These are phyloP conservation scores for Papilio xuthus DNA, from an alignment of 1,140 invertebrate species.

Conservation along the genomic window DNA sequence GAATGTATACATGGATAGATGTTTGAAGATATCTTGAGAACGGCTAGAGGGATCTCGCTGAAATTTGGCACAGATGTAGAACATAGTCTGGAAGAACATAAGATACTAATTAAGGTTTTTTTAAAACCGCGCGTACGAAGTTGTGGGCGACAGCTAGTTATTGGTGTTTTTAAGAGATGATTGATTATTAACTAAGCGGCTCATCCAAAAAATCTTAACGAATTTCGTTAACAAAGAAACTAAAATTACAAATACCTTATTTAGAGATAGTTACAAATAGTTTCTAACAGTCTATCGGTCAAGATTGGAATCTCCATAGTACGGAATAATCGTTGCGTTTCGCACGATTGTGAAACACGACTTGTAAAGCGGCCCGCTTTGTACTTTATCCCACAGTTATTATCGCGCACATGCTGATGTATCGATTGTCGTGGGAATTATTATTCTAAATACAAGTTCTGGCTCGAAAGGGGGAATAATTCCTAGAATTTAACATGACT, in stretches of 20 bases:
- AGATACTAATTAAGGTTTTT: too few relatives aligned
- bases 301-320: slow-evolving; percentile 54
- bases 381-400: slow-evolving; percentile 27
- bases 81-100: too few relatives aligned
- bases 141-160: too few relatives aligned
- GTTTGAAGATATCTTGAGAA: too few relatives aligned
- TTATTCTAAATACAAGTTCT: background rate
- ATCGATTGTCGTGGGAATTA: slow-evolving; percentile 33
- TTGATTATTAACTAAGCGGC: too few relatives aligned
- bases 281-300: slow-evolving; percentile 47
- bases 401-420: slow-evolving; percentile 21
- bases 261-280: slow-evolving; percentile 18
- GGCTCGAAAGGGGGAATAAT: background rate
- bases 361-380: slow-evolving; percentile 24
- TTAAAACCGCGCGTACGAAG: too few relatives aligned
- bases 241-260: background rate
- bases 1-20: too few relatives aligned
- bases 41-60: too few relatives aligned
- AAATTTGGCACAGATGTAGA: too few relatives aligned
- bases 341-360: slow-evolving; percentile 27
- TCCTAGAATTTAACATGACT: background rate
- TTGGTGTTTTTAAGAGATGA: too few relatives aligned
- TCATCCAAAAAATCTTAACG: too few relatives aligned
- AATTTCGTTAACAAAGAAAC: too few relatives aligned
- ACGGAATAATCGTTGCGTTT: slow-evolving; percentile 41